A percentile compares a stretch with the other conserved stretches of the same genome.
These are phyloP conservation scores for Mirza zaza DNA, from an alignment of 2,113 vertebrate genomes.

Conservation along the genomic window DNA sequence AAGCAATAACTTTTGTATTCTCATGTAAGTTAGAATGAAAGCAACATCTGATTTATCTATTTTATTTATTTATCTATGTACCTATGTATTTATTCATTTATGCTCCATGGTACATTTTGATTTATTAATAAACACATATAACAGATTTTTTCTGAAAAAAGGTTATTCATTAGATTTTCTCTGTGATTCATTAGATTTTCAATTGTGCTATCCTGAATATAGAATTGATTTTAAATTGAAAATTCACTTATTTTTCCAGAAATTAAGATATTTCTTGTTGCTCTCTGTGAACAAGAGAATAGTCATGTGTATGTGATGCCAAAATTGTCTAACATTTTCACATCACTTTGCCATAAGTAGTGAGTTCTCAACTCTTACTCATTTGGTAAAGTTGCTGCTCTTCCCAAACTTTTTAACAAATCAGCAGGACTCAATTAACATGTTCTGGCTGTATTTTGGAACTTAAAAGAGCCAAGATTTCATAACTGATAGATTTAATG, in stretches of 20 bases:
- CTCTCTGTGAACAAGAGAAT: neutral
- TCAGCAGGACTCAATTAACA: neutral
- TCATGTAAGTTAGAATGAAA: neutral
- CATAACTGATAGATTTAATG: neutral
- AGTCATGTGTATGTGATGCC: neutral
- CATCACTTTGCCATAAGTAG: neutral
- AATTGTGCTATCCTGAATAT: neutral
- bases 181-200: neutral
- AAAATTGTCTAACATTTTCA: neutral
- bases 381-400: neutral
- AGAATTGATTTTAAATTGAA: constrained; percentile 24
- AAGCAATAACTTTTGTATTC: neutral
- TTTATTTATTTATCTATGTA: neutral
- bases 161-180: neutral
- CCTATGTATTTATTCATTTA: neutral
- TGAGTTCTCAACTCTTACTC: neutral
- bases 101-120: neutral
- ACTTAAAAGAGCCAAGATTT: neutral
- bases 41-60: neutral
- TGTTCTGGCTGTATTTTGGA: neutral
- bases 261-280: neutral
- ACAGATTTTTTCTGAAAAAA: neutral
- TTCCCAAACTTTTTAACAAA: neutral
- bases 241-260: neutral
- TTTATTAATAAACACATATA: neutral